Evolutionary conservation across 2,113 vertebrate species (phyloP), one percentile per base, ranked within the genome.

Genomic region (Mixornis gularis): DNA sequence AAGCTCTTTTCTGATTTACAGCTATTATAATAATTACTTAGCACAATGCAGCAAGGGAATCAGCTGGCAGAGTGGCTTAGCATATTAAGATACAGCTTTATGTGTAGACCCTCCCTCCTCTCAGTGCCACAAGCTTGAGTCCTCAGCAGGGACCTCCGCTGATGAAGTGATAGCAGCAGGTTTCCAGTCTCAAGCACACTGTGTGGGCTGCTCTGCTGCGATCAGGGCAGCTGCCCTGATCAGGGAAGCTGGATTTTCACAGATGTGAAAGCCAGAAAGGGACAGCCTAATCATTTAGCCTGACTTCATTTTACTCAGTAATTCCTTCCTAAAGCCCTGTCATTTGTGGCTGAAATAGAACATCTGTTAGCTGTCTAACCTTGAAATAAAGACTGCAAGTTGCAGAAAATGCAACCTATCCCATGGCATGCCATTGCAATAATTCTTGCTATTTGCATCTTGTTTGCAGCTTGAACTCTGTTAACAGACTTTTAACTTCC

Each of bases 21-120:
- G 89, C 95, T 94, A 94, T 96, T 97, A 87, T 96, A 97, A 94
- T 96, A 94, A 97, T 97, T 96, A 92, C 90, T 94, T 90, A 85
- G 59, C 84, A 95, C 48, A 65, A 91, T 94, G 43, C 74, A 91
- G 78, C 93, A 89, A 59, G 93, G 95, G 91, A 96, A 96, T 96
- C 73, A 93, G 90, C 81, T 96, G 89, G 89, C 87, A 91, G 56
- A 88, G 72, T 52, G 52, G 73, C 81, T 92, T 74, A 89, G 80
- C 63, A 65, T 92, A 70, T 81, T 87, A 73, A 88, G 95, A 85
- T 87, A 34, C 8, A 87, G 94, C 92, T 96, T 89, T 89, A 48
- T 22, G 48, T 71, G 86, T 85, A 20, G 41, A 84, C 53, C 49
- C 8, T 12, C 7, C 8, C 85, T 60, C 70, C 58, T 93, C 70